These are phyloP conservation scores for Rhagium mordax DNA, from an alignment of 2,888 invertebrate genomes.

Conservation along the genomic window DNA sequence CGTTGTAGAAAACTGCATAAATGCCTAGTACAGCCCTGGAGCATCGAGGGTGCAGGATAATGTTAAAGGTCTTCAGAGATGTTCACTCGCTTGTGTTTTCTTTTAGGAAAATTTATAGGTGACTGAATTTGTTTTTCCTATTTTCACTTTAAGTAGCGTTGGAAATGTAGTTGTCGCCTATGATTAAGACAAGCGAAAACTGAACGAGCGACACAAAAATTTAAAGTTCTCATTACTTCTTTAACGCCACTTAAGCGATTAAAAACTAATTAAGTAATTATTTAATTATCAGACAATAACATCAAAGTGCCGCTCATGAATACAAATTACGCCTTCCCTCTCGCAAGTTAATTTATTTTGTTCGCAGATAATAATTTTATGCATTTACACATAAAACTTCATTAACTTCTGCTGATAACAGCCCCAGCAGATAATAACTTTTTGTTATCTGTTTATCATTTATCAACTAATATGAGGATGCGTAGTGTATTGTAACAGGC, in stretches of 20 bases:
- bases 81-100: too few relatives aligned
- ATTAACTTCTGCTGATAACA: conserved; percentile 20
- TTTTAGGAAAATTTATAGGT: too few relatives aligned
- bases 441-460: conserved; percentile 31
- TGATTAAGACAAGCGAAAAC: too few relatives aligned
- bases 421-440: conserved; percentile 15
- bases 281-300: background rate
- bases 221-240: background rate
- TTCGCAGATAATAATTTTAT: background rate
- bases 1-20: too few relatives aligned
- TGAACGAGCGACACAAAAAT: too few relatives aligned
- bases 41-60: too few relatives aligned
- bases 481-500: conserved; percentile 1
- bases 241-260: background rate
- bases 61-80: too few relatives aligned
- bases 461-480: conserved; percentile 15
- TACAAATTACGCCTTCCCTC: background rate
- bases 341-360: background rate
- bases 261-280: background rate
- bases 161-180: too few relatives aligned
- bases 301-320: background rate
- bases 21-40: too few relatives aligned
- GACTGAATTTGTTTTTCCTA: too few relatives aligned
- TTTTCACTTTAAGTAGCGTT: too few relatives aligned
- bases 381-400: conserved; percentile 1